Conservation (phyloP, 1,140 invertebrate genomes). For the Lasioglossum albipes region DNA sequence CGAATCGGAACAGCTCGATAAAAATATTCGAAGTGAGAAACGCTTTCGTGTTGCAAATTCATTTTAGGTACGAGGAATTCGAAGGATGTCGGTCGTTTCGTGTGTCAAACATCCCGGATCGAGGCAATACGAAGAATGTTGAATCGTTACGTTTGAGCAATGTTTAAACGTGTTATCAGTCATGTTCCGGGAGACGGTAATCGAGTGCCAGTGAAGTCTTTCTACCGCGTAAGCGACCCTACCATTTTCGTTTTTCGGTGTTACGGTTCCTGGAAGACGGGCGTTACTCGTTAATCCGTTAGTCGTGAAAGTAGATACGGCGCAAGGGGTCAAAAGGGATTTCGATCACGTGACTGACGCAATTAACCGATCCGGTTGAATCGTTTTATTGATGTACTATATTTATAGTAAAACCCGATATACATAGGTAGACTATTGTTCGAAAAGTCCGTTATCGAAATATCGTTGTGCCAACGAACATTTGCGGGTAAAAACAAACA, state of each 20-base stretch:
- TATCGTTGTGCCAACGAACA: background rate
- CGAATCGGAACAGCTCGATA: conserved; percentile 30
- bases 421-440: background rate
- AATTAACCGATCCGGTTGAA: too few relatives aligned
- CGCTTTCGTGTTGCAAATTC: background rate
- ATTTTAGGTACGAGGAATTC: background rate
- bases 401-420: background rate
- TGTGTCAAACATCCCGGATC: background rate
- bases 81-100: background rate
- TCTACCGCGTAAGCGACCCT: background rate
- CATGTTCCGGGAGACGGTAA: background rate
- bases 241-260: background rate
- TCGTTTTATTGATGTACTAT: too few relatives aligned
- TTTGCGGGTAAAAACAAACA: background rate
- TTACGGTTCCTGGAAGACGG: background rate
- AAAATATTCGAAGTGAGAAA: conserved; percentile 57
- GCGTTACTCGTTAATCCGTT: too few relatives aligned
- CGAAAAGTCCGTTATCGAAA: background rate
- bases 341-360: too few relatives aligned
- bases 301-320: too few relatives aligned
- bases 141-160: background rate
- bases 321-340: too few relatives aligned
- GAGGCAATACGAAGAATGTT: background rate
- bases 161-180: background rate
- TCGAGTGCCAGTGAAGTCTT: background rate